phyloP scores from a whole-genome alignment of 2,888 invertebrate species.

The Xiphydria camelus region DNA sequence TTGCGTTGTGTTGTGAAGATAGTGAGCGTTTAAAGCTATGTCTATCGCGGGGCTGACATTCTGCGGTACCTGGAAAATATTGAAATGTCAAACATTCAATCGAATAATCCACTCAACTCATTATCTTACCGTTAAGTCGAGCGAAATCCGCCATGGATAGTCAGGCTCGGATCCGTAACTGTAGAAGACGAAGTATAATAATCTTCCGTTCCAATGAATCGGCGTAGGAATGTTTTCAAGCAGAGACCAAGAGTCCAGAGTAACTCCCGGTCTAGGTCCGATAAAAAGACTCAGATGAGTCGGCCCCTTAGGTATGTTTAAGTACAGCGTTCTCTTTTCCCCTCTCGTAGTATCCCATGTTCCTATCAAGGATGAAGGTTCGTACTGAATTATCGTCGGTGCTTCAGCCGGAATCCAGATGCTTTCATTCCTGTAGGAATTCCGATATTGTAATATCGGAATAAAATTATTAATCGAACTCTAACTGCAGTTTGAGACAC shows the following conservation, averaged over 20 bases:
- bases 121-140: slow-evolving; percentile 7
- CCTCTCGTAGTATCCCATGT: slow-evolving; percentile 4
- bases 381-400: slow-evolving; percentile 7
- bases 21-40: slow-evolving; percentile 10
- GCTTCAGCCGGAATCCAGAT: slow-evolving; percentile 8
- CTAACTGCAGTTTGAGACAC: background rate
- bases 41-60: slow-evolving; percentile 7
- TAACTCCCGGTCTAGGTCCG: slow-evolving; percentile 8
- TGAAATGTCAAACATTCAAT: background rate
- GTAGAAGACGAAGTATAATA: slow-evolving; percentile 6
- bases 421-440: slow-evolving; percentile 6
- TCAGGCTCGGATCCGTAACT: slow-evolving; percentile 8
- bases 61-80: slow-evolving; percentile 5
- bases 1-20: slow-evolving; percentile 4
- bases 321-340: slow-evolving; percentile 3
- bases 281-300: slow-evolving; percentile 8
- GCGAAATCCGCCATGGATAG: slow-evolving; percentile 5
- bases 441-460: background rate
- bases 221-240: slow-evolving; percentile 1
- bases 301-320: slow-evolving; percentile 11
- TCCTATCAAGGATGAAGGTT: slow-evolving; percentile 7
- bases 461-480: background rate
- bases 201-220: slow-evolving; percentile 3
- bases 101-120: background rate
- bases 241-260: slow-evolving; percentile 9